phyloP scores from a whole-genome alignment of 1,140 invertebrate species.

The Caenorhabditis briggsae region DNA sequence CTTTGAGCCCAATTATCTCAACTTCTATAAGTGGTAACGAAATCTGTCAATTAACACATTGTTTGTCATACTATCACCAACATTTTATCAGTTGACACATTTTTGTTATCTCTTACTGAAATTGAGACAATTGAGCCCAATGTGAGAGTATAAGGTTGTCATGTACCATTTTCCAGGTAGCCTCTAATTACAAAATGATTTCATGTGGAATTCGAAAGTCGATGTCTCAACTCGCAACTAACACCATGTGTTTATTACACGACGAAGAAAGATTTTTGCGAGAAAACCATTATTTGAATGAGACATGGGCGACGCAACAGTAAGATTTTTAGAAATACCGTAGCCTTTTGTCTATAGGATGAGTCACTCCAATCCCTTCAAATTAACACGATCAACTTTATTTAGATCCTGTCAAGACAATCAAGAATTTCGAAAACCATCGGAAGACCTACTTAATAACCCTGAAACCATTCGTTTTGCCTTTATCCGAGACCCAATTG shows the following conservation, averaged over 20 bases:
- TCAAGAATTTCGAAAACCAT: neutral
- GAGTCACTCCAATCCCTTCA: neutral
- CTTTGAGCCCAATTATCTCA: too few species aligned
- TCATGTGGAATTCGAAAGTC: conserved; percentile 23
- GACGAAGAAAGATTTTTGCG: neutral
- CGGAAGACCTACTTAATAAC: neutral
- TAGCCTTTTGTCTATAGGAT: too few species aligned
- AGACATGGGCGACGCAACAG: neutral
- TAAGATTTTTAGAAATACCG: neutral
- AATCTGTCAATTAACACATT: too few species aligned
- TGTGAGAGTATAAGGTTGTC: too few species aligned
- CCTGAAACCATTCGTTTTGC: neutral
- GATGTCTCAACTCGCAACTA: conserved; percentile 10
- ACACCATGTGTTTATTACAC: conserved; percentile 15
- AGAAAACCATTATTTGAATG: conserved; percentile 13
- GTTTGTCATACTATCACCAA: too few species aligned
- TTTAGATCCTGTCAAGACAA: neutral
- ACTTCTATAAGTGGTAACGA: too few species aligned
- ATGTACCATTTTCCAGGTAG: neutral
- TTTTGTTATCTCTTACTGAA: too few species aligned
- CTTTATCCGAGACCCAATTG: conserved; percentile 24
- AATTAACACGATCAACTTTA: neutral
- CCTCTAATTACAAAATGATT: conserved; percentile 25
- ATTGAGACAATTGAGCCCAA: too few species aligned
- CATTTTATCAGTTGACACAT: too few species aligned